Base-by-base conservation (phyloP, 2,888 invertebrate genomes). In the Trissolcus brochymenae region DNA sequence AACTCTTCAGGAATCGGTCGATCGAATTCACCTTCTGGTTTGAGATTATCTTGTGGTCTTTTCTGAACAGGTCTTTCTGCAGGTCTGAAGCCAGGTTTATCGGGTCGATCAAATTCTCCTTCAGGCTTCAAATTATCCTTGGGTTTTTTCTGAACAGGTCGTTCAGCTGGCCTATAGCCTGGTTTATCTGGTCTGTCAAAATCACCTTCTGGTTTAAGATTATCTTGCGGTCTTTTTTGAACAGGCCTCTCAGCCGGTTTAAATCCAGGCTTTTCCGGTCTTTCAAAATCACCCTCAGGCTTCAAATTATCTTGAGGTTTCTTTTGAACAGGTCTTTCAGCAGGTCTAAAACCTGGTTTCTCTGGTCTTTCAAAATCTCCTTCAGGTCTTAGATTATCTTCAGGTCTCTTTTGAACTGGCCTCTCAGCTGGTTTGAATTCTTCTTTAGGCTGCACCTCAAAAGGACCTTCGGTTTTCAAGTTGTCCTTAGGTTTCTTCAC, bases 111-210 rank as follows among this genome's bases (percentile, higher is more conserved):
- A 76, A 86, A 84, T n/a, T 89, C 89, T 1, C 91, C 90, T 70
- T 89, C 89, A 4, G 88, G 82, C 83, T 82, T 84, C 1, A 57
- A 11, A 43, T 57, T 57, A 40, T 57, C 57, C 21, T 57, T 0
- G n/a, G 57, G 57, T 6, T 21, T 41, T 90, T 0, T 80, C 68
- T 43, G 85, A 90, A 78, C 84, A 90, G n/a, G 88, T 64, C 93
- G 90, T 84, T 94, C 94, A 9, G 46, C 76, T 9, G 82, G 76
- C 92, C 91, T 66, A 6, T 40, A 55, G 17, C 49, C 65, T 13
- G 85, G 82, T 93, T 90, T 84, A 94, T 94, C 16, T 92, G 92
- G 72, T 89, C 56, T 59, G 35, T 90, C 90, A 81, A 92, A 65
- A 4, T 11, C 1, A 1, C 66, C 66, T 40, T 66, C 66, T 2